Base-by-base conservation (phyloP, 2,888 invertebrate species). In the Lasioglossum morio region DNA sequence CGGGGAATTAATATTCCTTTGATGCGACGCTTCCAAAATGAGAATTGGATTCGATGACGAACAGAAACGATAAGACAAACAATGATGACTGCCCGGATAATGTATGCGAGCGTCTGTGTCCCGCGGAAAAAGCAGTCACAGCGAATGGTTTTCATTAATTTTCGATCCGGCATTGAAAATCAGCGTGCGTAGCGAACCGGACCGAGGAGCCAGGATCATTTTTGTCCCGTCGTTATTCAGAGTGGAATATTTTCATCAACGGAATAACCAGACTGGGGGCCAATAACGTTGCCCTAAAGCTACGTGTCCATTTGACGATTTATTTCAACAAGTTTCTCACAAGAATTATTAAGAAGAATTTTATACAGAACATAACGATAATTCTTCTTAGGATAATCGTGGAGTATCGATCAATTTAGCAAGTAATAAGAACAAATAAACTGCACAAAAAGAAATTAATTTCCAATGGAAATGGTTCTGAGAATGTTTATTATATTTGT, bases 191-290 rank as follows among this genome's bases (percentile, higher is more conserved):
- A 79, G 34, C 40, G 46, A n/a, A 73, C 23, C 76, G 48, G 30
- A 77, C 23, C 76, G 77, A 76, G 30, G 57, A 72, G 73, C 72
- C 60, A 76, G 66, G 74, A 76, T 79, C 84, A 83, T 87, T 87
- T 88, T 84, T 82, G 78, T 75, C 75, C 76, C 46, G n/a, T 72
- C 73, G 87, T 85, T 85, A 87, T 87, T 87, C 80, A 74, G 76
- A 73, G 79, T 60, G 82, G 66, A 76, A 77, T 80, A 76, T 80
- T 87, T 85, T 80, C 81, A 87, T 88, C 87, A 66, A 30, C 66
- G 73, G 83, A 72, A 78, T 72, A 60, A 81, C 60, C 57, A 72
- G 77, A 63, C 80, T 27, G 57, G 80, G 72, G 73, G 77, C 80
- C 82, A 79, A 87, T 87, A 85, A 78, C 66, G 78, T 80, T 72